Base-by-base conservation (phyloP, 2,888 invertebrate genomes). In the Drosophila quasianomalipes region DNA sequence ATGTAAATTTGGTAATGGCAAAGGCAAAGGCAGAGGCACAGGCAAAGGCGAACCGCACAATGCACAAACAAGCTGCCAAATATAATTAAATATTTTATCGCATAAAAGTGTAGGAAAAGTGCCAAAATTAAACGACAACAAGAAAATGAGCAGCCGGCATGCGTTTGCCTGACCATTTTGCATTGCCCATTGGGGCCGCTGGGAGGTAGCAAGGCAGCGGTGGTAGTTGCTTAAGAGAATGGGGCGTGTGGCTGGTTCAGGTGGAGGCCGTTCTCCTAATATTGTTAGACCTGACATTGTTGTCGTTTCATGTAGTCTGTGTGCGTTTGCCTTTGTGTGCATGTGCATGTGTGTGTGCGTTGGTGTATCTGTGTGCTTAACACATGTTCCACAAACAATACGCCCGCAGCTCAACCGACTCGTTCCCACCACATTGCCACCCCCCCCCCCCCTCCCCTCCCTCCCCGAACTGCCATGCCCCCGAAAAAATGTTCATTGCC, bases 51-150 rank as follows among this genome's bases (percentile, higher is more conserved):
- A 62, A 73, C 82, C 82, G 63, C 81, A 82, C 86, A 88, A 85
- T 89, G 87, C 86, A 81, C 88, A 82, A 87, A 80, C 87, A 75
- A 84, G 80, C 89, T 85, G 85, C 83, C 85, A 83, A 88, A 90
- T 88, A 88, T 90, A 88, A 90, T 90, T 89, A 89, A 90, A 90
- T 90, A 86, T 90, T 88, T 89, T 89, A 88, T 90, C 83, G 84
- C 87, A 90, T 81, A 84, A 90, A 89, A 86, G 82, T 85, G 89
- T 76, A 79, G 74, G 73, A 79, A 84, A 81, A 79, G 79, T 82
- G 81, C 85, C 87, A 82, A 86, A 86, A 86, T 80, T 85, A 89
- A 89, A 89, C 80, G 89, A 87, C 85, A 86, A 85, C 82, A 82
- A 69, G 81, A 70, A 89, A 89, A 86, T 85, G 77, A 85, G 85